These are phyloP conservation scores for Platyscapa corneri DNA, from an alignment of 1,140 invertebrate genomes.

Conservation along the genomic window DNA sequence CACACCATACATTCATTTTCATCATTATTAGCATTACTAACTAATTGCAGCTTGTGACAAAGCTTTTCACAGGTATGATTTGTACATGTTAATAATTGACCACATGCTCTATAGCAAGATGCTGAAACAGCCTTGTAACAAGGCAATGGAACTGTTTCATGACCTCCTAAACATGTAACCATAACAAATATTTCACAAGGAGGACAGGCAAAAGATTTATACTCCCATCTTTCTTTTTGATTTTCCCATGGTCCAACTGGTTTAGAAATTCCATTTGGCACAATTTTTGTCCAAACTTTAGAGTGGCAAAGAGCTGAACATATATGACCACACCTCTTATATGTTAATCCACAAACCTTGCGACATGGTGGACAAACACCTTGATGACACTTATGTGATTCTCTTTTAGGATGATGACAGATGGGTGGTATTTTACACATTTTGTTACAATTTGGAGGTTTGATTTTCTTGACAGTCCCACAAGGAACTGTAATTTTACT, in stretches of 20 bases:
- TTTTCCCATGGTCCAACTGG: constrained; percentile 86
- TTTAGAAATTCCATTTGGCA: constrained; percentile 73
- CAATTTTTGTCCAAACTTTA: constrained; percentile 81
- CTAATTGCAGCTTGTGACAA: constrained; percentile 78
- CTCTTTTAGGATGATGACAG: constrained; percentile 84
- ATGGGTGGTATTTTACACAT: constrained; percentile 84
- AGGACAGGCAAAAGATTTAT: constrained; percentile 81
- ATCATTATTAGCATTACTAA: constrained; percentile 72
- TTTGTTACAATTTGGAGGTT: constrained; percentile 85
- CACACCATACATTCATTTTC: constrained; percentile 81
- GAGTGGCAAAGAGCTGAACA: constrained; percentile 88
- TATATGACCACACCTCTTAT: constrained; percentile 82
- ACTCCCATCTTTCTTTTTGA: constrained; percentile 78
- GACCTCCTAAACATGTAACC: constrained; percentile 87
- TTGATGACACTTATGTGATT: constrained; percentile 90
- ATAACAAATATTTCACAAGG: constrained; percentile 82
- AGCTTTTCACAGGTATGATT: constrained; percentile 85
- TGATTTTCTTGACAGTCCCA: constrained; percentile 84
- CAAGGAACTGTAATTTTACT: constrained; percentile 90
- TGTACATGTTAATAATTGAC: constrained; percentile 80
- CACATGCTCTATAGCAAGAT: constrained; percentile 86
- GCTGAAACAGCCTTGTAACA: constrained; percentile 82
- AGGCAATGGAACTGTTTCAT: constrained; percentile 84
- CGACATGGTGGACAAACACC: constrained; percentile 89
- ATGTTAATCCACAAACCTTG: constrained; percentile 80